Conservation (phyloP, 2,888 invertebrate genomes). For the Hirtodrosophila trivittata region DNA sequence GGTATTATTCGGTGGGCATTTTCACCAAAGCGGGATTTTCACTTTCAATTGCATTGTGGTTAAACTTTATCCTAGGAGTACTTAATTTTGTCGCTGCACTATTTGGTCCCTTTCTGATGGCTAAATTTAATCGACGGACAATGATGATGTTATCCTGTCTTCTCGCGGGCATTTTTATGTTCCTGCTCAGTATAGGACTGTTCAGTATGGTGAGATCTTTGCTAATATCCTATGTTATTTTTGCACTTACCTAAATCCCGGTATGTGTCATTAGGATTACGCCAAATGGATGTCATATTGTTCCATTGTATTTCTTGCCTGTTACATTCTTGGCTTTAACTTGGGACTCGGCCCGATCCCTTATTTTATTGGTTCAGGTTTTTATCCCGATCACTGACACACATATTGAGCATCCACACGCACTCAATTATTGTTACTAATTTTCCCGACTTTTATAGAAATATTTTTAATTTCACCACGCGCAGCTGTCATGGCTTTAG, state of each 20-base stretch:
- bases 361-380: constrained; percentile 91
- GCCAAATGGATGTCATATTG: constrained; percentile 7
- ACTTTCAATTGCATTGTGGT: constrained; percentile 86
- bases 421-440: background rate
- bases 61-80: constrained; percentile 90
- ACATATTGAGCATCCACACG: background rate
- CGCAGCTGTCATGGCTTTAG: constrained; percentile 91
- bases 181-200: constrained; percentile 86
- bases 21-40: constrained; percentile 89
- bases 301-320: constrained; percentile 88
- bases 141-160: constrained; percentile 87
- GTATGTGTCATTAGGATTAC: background rate
- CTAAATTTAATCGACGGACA: constrained; percentile 87
- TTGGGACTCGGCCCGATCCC: constrained; percentile 92
- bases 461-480: constrained; percentile 91
- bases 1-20: constrained; percentile 92
- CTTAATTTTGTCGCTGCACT: constrained; percentile 87
- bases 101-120: constrained; percentile 87
- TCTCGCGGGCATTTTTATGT: constrained; percentile 85
- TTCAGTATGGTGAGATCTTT: constrained; percentile 86
- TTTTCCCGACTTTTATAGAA: constrained; percentile 84
- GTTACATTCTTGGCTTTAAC: constrained; percentile 91
- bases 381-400: constrained; percentile 28
- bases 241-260: background rate
- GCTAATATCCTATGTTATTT: background rate